Conservation (phyloP, 92 coral and sea anemone genomes). For the Metridium senile region DNA sequence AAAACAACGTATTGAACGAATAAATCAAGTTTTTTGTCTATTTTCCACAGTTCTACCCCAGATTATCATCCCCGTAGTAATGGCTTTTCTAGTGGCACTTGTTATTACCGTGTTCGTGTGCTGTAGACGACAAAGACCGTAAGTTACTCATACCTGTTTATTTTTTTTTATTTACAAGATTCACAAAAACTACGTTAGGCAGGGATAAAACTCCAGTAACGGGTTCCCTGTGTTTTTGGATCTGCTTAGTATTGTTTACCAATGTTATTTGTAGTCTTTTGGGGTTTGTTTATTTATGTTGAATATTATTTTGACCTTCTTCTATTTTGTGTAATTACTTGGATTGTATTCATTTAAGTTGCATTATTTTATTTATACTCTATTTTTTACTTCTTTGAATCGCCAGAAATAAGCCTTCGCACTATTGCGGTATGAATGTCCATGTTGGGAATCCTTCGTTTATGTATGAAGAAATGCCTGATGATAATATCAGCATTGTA, state of each 20-base stretch:
- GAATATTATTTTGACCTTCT: too few relatives aligned
- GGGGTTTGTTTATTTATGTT: too few relatives aligned
- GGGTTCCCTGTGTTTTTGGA: too few relatives aligned
- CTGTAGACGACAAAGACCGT: conserved; percentile 87
- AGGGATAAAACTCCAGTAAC: too few relatives aligned
- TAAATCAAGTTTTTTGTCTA: not conserved
- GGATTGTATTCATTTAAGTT: too few relatives aligned
- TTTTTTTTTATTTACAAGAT: too few relatives aligned
- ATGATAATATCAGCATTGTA: conserved; percentile 55
- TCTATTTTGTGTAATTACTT: not conserved
- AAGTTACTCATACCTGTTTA: conserved; percentile 57
- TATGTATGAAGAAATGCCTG: conserved; percentile 92
- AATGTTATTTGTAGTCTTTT: too few relatives aligned
- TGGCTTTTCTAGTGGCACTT: conserved; percentile 60
- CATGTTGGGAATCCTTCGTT: conserved; percentile 89
- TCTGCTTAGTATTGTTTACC: too few relatives aligned
- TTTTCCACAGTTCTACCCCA: conserved; percentile 42
- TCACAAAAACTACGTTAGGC: too few relatives aligned
- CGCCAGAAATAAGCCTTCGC: conserved; percentile 61
- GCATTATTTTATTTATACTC: not conserved
- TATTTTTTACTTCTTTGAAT: not conserved
- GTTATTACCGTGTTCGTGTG: conserved; percentile 55
- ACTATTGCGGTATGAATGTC: conserved; percentile 71
- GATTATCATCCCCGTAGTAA: conserved; percentile 75
- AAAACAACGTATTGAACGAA: not conserved